These are phyloP conservation scores for Uloborus diversus DNA, from an alignment of 1,140 invertebrate species.

Conservation along the genomic window DNA sequence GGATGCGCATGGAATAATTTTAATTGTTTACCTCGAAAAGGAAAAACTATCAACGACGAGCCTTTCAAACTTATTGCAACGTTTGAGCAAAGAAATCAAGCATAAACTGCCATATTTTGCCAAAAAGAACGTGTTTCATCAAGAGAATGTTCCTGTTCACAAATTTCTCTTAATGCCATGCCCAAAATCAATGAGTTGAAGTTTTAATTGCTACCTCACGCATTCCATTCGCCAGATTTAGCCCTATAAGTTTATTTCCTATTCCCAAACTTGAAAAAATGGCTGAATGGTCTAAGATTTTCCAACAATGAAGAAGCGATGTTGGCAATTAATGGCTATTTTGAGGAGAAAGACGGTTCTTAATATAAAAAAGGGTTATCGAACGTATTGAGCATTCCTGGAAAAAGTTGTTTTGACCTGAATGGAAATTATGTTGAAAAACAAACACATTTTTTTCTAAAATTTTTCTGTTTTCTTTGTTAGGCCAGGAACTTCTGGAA, in stretches of 20 bases:
- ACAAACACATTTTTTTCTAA: too few species aligned
- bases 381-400: neutral
- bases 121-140: constrained; percentile 9
- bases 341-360: neutral
- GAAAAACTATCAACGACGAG: neutral
- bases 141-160: constrained; percentile 27
- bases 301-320: neutral
- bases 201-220: constrained; percentile 10
- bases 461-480: neutral
- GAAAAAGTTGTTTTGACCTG: neutral
- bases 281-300: neutral
- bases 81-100: neutral
- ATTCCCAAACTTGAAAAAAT: constrained; percentile 58
- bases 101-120: neutral
- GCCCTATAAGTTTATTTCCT: constrained; percentile 64
- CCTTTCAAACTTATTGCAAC: neutral
- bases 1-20: neutral
- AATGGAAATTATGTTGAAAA: neutral
- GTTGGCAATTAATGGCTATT: neutral
- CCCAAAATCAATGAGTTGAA: constrained; percentile 1
- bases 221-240: constrained; percentile 59
- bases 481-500: neutral
- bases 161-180: constrained; percentile 17
- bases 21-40: neutral
- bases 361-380: neutral